Base-by-base conservation (phyloP, 2,113 vertebrate species). In the Arothron firmamentum region DNA sequence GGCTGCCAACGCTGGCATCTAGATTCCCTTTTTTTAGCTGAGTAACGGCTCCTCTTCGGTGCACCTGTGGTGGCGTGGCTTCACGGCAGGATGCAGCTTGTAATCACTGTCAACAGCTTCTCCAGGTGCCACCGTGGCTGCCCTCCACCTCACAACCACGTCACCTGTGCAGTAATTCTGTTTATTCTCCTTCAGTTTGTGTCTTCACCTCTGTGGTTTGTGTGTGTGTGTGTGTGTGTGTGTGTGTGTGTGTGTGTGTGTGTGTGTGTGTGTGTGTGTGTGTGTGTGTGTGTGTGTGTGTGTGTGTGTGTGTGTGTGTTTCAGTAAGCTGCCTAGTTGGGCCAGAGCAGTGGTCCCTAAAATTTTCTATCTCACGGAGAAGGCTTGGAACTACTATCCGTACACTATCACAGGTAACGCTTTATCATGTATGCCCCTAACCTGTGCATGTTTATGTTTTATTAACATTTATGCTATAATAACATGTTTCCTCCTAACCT, bases 381-480 rank as follows among this genome's bases (percentile, higher is more conserved):
- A 97, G 83, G 94, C 95, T 21, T 97, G 95, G 95, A 97, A 97
- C 91, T 97, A 97, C 62, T 97, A 97, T 59, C 95, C 95, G 5
- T 97, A 95, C 73, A 88, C 88, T 2, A 75, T 87, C 64, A 88
- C 85, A 78, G 85, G 85, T 88, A 84, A 68, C 4, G 0, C 46
- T 46, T 23, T 2, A 23, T 23, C n/a, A 7, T 16, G 31, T 8
- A 34, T 6, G 9, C 6, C 6, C 34, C 2, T 2, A 38, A 9
- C 8, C 34, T 38, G 6, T 11, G 34, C 11, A 38, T 12, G 34
- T 38, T 38, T 1, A 38, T 3, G 1, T 11, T 38, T 38, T 38
- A 38, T 38, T 12, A 12, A 38, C 34, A 11, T 38, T 9, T 38
- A 38, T 38, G 6, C 31, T 9, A 34, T 28, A 28, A 28, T 38